Evolutionary conservation across 2,113 vertebrate species (phyloP), one percentile per base, ranked within the genome.

Genomic region (Nipponia nippon): DNA sequence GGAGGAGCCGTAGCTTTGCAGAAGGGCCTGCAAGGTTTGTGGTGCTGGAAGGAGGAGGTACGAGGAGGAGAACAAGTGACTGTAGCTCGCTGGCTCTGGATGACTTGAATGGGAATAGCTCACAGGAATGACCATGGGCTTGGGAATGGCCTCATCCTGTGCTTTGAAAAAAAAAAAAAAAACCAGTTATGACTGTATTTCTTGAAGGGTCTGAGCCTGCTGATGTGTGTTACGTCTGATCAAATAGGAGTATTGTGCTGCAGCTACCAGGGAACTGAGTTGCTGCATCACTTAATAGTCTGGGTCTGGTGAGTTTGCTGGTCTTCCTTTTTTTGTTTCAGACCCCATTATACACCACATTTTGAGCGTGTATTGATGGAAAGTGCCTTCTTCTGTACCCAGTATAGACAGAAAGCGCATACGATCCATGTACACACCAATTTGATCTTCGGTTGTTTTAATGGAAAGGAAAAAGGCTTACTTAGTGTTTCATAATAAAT

Each of bases 371-470:
- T 47, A 5, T 10, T 32, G 30, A 25, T 83, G 36, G 20, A 36
- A 55, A 75, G 52, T 69, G 34, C 27, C 79, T 72, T 76, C 14
- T 69, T 61, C 40, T 88, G 21, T 76, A 30, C 11, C 21, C 3
- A 1, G 7, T 65, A 36, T 18, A 52, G 38, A 25, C 22, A 72
- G 49, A 86, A 65, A 47, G 32, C 3, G 1, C 2, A 3, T 78
- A 32, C 1, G 1, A 7, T 79, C 16, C 29, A 2, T 1, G 1
- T 61, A 27, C 8, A 21, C 11, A 22, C 4, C 3, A 29, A 2
- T 46, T 58, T 66, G 36, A 10, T 91, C 63, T 84, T 86, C 27
- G 19, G 1, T 84, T 84, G 18, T 56, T 93, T 61, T 61, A 80
- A 77, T 81, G 53, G 36, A 52, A 56, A 83, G 66, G 42, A 40